Base-by-base conservation (phyloP, 2,113 vertebrate genomes). In the Carassius gibelio region DNA sequence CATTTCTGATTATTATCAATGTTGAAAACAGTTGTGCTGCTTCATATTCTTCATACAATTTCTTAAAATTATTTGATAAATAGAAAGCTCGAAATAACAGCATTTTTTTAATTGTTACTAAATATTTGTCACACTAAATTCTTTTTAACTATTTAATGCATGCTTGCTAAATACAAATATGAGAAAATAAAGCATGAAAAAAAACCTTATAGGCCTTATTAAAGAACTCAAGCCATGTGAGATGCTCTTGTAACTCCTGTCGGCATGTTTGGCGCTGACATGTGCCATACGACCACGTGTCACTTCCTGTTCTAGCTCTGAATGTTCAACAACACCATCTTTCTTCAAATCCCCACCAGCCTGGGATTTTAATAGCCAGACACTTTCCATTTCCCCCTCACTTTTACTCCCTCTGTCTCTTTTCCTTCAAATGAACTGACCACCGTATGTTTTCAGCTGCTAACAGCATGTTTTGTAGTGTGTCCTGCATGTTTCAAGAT, bases 391-490 rank as follows among this genome's bases (percentile, higher is more conserved):
- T 75, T 77, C 42, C 48, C 68, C 68, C 68, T 75, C 57, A 19
- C 9, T 57, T 77, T 83, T 36, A 74, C 50, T 86, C 42, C 21
- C 59, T 66, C 21, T 62, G n/a, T 83, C 55, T 84, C 11, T 57
- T 45, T 30, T 78, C 48, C 68, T 84, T 69, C 62, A 52, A 62
- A 80, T 52, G 38, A 80, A 57, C 52, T 48, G 71, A 36, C 30
- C 78, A 81, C 79, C 64, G 79, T 86, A 30, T 87, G 84, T 86
- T 71, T 90, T 59, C 42, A 81, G 68, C 89, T 78, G 19, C 26
- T 89, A 84, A 87, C 75, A 87, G 64, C 68, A 57, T 45, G 23
- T 62, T 55, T 68, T 85, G 80, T 86, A 84, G 69, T 61, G 59
- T 21, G 13, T 34, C 23, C 1, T 11, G 59, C 72, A 71, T 68